phyloP scores from a whole-genome alignment of 1,140 invertebrate genomes.

The Drosophila fuyamai region DNA sequence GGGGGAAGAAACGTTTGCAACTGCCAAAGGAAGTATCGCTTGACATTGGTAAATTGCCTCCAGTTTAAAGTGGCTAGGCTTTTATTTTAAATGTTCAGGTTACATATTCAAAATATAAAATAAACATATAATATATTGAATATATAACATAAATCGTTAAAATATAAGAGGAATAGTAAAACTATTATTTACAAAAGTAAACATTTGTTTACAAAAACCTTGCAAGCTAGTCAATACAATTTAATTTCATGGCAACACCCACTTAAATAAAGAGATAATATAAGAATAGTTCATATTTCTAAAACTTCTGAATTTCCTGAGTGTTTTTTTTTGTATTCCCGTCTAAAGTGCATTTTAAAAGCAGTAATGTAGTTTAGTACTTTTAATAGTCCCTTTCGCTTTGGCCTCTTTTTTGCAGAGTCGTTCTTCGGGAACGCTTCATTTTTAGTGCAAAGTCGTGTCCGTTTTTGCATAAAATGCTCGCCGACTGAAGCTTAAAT shows the following conservation, averaged over 20 bases:
- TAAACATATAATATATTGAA: no score
- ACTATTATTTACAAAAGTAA: no score
- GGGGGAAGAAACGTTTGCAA: not conserved
- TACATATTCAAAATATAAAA: no score
- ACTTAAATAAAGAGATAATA: no score
- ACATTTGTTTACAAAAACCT: no score
- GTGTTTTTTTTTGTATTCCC: not conserved
- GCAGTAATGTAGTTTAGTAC: constrained; percentile 3
- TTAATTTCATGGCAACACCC: no score
- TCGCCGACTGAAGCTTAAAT: constrained; percentile 14
- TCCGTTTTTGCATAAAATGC: constrained; percentile 73
- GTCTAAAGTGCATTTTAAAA: not conserved
- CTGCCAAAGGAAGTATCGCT: not conserved
- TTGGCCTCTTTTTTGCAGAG: constrained; percentile 15
- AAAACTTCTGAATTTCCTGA: not conserved
- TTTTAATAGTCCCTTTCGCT: not conserved
- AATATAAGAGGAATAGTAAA: no score
- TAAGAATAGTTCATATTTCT: no score
- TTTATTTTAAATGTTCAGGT: no score
- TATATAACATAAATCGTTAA: no score
- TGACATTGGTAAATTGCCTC: constrained; percentile 11
- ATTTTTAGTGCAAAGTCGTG: constrained; percentile 74
- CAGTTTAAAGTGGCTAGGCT: not conserved
- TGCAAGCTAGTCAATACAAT: no score
- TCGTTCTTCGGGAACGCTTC: constrained; percentile 1